Evolutionary conservation across 2,113 vertebrate genomes (phyloP), one percentile per base, ranked within the genome.

Genomic region (Herpetotheres cachinnans): DNA sequence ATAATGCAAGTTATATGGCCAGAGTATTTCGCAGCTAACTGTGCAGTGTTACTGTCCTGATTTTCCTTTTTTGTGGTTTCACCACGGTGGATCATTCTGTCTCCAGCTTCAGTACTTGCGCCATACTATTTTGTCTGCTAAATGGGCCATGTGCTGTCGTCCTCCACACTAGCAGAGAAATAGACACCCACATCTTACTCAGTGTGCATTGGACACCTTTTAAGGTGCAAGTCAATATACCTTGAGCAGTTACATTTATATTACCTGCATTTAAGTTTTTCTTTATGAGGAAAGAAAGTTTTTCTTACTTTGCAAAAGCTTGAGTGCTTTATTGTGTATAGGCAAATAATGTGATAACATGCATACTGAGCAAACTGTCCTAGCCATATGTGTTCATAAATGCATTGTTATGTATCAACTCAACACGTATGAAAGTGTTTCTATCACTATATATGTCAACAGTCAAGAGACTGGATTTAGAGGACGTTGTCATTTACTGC

Each of bases 121-220:
- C 17, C 36, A 2, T 14, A 49, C 9, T 49, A 3, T 32, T 78
- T 61, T 79, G 38, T 7, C 34, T 66, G 19, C 11, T 50, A 7
- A 26, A 3, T 3, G 24, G 38, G 13, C 55, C 17, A 15, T 0
- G 1, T 49, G 34, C 46, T 82, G 5, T 58, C 12, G 5, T 58
- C 12, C 25, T 54, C 16, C 61, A 19, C 10, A 15, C 16, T 16
- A 36, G 50, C 6, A 30, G 3, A 47, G 36, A 40, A 34, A 62
- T 1, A 59, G 34, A 18, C 10, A 6, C 7, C 16, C 10, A 1
- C 6, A 9, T 49, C 47, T 74, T 74, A 25, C 21, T 56, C 40
- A 19, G 4, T 38, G 8, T 49, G 8, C 9, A 10, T 20, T 34
- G 12, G 40, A 66, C 27, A 38, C 4, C 26, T 40, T 82, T 70